Percentiles rank a stretch among this genome's conserved stretches.
These are phyloP conservation scores for Chrysomela aeneicollis DNA, from an alignment of 2,888 invertebrate genomes.

Conservation along the genomic window DNA sequence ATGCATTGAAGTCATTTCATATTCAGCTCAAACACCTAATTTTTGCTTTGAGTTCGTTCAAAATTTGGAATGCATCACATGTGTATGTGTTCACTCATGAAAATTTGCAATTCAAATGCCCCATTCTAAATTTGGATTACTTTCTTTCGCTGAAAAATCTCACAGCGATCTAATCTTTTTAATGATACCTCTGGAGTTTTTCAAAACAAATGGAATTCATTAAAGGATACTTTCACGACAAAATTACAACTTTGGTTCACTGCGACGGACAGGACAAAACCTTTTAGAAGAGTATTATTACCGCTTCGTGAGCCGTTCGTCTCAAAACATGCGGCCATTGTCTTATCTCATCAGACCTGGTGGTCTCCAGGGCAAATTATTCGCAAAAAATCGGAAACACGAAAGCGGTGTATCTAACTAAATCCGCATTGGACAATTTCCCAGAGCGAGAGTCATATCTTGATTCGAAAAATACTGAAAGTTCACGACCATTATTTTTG, in stretches of 20 bases:
- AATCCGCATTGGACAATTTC: not conserved
- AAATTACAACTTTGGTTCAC: slow-evolving; percentile 21
- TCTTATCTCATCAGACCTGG: slow-evolving; percentile 26
- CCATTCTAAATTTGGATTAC: not conserved
- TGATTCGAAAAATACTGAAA: no score
- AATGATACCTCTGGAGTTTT: slow-evolving; percentile 10
- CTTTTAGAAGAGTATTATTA: slow-evolving; percentile 25
- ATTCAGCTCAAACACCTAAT: no score
- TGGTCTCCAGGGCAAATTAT: slow-evolving; percentile 1
- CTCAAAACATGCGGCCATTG: slow-evolving; percentile 27
- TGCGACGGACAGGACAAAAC: slow-evolving; percentile 23
- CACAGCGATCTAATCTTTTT: slow-evolving; percentile 7
- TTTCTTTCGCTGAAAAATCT: not conserved
- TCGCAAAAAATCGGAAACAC: not conserved
- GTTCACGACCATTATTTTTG: no score
- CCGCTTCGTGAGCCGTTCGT: slow-evolving; percentile 27
- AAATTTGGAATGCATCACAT: no score
- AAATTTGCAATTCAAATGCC: no score
- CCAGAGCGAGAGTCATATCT: not conserved
- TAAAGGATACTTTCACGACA: slow-evolving; percentile 27
- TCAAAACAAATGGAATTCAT: slow-evolving; percentile 14
- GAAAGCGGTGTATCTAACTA: not conserved
- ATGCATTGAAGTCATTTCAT: no score
- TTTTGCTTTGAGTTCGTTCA: no score
- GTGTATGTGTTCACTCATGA: no score